Percentiles rank a stretch among this genome's conserved stretches.
These are phyloP conservation scores for Psophia crepitans DNA, from an alignment of 2,113 vertebrate genomes.

Conservation along the genomic window DNA sequence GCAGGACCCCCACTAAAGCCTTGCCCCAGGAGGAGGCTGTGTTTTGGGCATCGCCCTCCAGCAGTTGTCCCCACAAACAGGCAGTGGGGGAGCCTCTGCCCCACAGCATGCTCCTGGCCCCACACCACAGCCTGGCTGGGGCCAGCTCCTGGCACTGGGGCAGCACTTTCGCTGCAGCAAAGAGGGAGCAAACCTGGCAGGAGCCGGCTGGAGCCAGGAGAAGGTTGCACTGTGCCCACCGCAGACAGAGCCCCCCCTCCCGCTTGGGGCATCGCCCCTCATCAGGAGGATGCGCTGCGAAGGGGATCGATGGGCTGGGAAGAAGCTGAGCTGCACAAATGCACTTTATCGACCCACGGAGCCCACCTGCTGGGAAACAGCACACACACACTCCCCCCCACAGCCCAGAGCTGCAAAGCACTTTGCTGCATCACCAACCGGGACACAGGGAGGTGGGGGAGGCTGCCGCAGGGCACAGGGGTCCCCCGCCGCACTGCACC, in stretches of 20 bases:
- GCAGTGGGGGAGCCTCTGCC: not conserved
- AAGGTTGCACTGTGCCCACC: not conserved
- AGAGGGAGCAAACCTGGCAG: not conserved
- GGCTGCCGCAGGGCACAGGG: not conserved
- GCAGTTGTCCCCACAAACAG: not conserved
- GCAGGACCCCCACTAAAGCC: not conserved
- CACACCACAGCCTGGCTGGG: accelerated
- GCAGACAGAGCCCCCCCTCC: not conserved
- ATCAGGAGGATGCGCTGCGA: accelerated
- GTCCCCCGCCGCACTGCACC: accelerated
- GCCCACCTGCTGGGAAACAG: constrained; percentile 50
- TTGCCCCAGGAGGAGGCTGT: not conserved
- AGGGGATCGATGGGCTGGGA: not conserved
- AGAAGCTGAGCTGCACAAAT: constrained; percentile 35
- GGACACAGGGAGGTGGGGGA: not conserved
- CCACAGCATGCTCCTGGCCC: accelerated
- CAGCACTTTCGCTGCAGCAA: not conserved
- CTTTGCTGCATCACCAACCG: not conserved
- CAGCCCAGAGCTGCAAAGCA: constrained; percentile 31
- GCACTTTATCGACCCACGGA: constrained; percentile 35
- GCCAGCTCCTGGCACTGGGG: not conserved
- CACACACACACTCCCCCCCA: too few relatives aligned
- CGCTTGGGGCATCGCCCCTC: not conserved
- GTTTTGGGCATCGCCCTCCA: not conserved
- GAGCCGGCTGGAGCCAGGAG: accelerated